Base-by-base conservation (phyloP, 37 sponge, comb jelly and placozoan genomes). In the Oopsacas minuta region DNA sequence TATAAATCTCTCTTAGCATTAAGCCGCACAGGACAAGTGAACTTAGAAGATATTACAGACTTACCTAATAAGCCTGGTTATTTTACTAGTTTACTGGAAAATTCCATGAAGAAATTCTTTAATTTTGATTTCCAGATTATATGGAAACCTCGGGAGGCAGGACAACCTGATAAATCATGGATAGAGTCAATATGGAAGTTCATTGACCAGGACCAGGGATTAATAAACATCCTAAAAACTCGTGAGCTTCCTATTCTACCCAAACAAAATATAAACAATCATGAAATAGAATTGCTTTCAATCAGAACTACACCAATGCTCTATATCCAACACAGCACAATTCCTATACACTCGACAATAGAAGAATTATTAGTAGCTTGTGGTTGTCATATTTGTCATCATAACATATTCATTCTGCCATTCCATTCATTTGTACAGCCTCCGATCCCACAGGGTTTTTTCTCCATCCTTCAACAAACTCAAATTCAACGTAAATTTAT, bases 301-400 rank as follows among this genome's bases (percentile, higher is more conserved):
- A 10, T 61, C 28, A 61, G 22, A 10, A 20, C 75, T 32, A 20
- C 75, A 61, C 22, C 7, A 25, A 61, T 61, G 75, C 75, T 34
- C 22, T 61, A 61, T n/a, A 10, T 61, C 30, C 32, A 61, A 12
- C 3, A 61, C 3, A 25, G 75, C 30, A 61, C 7, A 3, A 61
- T 3, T 3, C 30, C 7, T 61, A 12, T 34, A 32, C 22, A 61
- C 22, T 10, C 7, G 5, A 5, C 5, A 3, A 61, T 61, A 61
- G 75, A 61, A 34, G 28, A 34, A 20, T n/a, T 61, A 10, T 3
- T 61, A 32, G 22, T n/a, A 34, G 20, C 7, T 61, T 32, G 75
- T 61, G 75, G 75, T 34, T 61, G 75, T 61, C 22, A 61, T 61
- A 61, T 61, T n/a, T 61, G 75, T 34, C 75, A 61, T 61, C 75